Evolutionary conservation across 2,797 vertebrate species (phyloP).

Genomic region (Chiloscyllium punctatum): DNA sequence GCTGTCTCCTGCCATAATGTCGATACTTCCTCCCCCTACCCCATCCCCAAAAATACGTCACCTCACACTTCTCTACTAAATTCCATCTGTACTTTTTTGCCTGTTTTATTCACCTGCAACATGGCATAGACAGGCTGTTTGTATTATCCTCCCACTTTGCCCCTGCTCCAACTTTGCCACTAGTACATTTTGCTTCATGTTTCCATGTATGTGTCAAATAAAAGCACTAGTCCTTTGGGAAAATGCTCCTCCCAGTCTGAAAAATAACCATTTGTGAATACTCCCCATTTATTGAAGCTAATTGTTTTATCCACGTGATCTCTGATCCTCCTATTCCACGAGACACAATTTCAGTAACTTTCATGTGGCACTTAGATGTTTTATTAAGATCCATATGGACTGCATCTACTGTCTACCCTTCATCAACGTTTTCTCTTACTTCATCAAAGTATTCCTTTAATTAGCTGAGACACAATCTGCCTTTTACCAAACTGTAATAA

Average conservation of each 20-base stretch:
- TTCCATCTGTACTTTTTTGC: not conserved
- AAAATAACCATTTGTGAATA: not conserved
- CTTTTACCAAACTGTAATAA: not conserved
- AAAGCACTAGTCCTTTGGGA: not conserved
- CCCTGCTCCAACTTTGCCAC: not conserved
- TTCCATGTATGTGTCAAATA: not conserved
- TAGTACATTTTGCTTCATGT: not conserved
- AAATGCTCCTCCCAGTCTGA: not conserved
- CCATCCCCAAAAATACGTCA: too few relatives aligned
- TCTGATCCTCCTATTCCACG: not conserved
- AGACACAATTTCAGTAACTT: not conserved
- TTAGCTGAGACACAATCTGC: not conserved
- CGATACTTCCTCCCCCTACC: too few relatives aligned
- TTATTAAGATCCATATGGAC: not conserved
- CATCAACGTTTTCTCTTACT: not conserved
- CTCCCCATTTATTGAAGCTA: not conserved
- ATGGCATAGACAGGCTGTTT: not conserved
- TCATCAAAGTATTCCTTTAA: not conserved
- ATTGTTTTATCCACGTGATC: not conserved
- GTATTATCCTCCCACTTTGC: too few relatives aligned
- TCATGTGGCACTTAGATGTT: not conserved
- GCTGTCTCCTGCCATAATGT: too few relatives aligned
- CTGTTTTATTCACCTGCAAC: not conserved
- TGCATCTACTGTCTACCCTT: not conserved
- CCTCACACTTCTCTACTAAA: not conserved